phyloP scores from a whole-genome alignment of 2,797 vertebrate genomes.

The Notoglanidium macrostoma region DNA sequence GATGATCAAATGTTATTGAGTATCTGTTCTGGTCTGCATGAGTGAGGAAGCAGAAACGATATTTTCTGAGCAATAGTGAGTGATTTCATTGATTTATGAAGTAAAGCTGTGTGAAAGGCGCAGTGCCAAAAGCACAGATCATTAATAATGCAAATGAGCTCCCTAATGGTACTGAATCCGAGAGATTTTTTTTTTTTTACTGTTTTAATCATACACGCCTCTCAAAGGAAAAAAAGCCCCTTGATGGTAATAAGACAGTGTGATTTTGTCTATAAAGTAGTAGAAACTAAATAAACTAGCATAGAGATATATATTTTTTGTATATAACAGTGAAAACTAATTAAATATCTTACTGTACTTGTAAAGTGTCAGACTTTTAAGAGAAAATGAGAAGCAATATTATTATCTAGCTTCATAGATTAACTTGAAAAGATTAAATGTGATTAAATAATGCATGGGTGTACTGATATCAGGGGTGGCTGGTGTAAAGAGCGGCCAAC shows the following conservation, averaged over 20 bases:
- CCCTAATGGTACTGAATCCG: slow-evolving; percentile 17
- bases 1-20: neutral
- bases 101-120: slow-evolving; percentile 12
- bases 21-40: neutral
- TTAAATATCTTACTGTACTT: neutral
- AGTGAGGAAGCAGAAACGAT: neutral
- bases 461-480: neutral
- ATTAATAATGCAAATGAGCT: slow-evolving; percentile 35
- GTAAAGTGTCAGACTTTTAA: neutral
- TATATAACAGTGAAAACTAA: neutral
- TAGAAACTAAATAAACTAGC: too few species aligned
- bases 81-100: slow-evolving; percentile 12
- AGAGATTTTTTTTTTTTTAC: neutral
- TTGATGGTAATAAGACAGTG: neutral
- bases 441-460: neutral
- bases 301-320: neutral
- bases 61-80: slow-evolving; percentile 3
- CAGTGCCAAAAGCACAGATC: neutral
- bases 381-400: neutral
- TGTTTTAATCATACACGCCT: neutral
- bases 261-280: neutral
- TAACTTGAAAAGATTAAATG: neutral
- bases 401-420: neutral
- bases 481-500: too few species aligned
- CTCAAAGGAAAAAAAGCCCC: neutral